Evolutionary conservation across 2,113 vertebrate genomes (phyloP), one percentile per base, ranked within the genome.

Genomic region (Odocoileus virginianus): DNA sequence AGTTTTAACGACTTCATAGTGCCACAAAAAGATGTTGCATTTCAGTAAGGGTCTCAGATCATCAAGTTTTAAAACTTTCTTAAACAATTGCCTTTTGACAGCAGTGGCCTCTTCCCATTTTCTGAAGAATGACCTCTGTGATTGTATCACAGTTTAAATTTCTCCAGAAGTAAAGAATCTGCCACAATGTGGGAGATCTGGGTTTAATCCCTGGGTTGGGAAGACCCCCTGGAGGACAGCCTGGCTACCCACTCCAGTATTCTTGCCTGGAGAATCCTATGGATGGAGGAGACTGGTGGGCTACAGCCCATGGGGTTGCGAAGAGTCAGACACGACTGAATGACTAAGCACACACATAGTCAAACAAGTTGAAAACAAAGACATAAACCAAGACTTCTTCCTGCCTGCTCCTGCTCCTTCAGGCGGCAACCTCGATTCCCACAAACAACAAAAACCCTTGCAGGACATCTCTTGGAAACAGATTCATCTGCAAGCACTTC

Each of bases 1-100:
- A 52, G 64, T 82, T 94, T 98, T 96, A 91, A 94, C 52, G 50
- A 96, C 83, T 97, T 84, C 58, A 95, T 14, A 50, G 27, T 28
- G 96, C 16, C 55, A 94, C 95, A 71, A 21, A 87, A 95, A 98
- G 74, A 40, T 67, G 23, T 25, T 96, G 15, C 28, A 81, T 40
- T 27, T 36, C 21, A 87, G 43, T 10, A 85, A 87, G 6, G 0
- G 30, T 91, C 47, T n/a, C 25, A 85, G 78, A 14, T 33, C 85
- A 9, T 9, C 60, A 97, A 82, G 17, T 87, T 91, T 97, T 71
- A 89, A 0, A 43, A 12, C 27, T 74, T 83, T 23, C 67, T 74
- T 74, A 97, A 93, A 45, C 40, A 81, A 96, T 8, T 33, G n/a
- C 50, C 36, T 64, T 40, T 16, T 3, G 74, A 96, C 40, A 96